Conservation (phyloP, 1,140 invertebrate species). For the Condylostylus longicornis region DNA sequence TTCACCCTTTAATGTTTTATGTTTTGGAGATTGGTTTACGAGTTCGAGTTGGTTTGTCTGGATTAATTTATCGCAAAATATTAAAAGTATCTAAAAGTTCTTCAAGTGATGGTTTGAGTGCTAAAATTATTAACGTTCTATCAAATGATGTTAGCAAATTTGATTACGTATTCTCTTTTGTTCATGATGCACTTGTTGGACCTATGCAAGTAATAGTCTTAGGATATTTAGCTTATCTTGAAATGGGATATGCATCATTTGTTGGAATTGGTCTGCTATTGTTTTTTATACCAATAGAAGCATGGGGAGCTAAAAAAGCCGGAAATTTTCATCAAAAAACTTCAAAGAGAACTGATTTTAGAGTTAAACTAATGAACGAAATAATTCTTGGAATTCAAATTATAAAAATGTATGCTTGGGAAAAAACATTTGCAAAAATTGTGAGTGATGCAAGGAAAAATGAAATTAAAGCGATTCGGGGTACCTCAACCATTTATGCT, state of each 20-base stretch:
- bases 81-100: constrained; percentile 46
- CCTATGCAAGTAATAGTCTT: constrained; percentile 32
- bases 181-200: constrained; percentile 27
- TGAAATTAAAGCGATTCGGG: constrained; percentile 34
- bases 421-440: constrained; percentile 50
- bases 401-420: constrained; percentile 75
- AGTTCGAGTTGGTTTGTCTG: constrained; percentile 38
- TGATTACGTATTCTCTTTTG: constrained; percentile 22
- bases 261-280: constrained; percentile 61
- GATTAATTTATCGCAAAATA: constrained; percentile 37
- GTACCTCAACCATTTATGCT: constrained; percentile 34
- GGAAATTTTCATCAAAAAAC: too few species aligned
- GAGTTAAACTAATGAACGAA: constrained; percentile 70
- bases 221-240: constrained; percentile 36
- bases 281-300: constrained; percentile 69
- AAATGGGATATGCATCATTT: constrained; percentile 46
- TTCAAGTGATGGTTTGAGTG: constrained; percentile 50
- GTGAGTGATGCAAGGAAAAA: constrained; percentile 42
- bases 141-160: constrained; percentile 40
- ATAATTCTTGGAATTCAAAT: constrained; percentile 57
- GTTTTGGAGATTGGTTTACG: constrained; percentile 43
- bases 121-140: constrained; percentile 71
- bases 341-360: too few species aligned
- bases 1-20: constrained; percentile 56
- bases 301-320: constrained; percentile 42